Base-by-base conservation (phyloP, 2,888 invertebrate genomes). In the Mythimna ferrago region DNA sequence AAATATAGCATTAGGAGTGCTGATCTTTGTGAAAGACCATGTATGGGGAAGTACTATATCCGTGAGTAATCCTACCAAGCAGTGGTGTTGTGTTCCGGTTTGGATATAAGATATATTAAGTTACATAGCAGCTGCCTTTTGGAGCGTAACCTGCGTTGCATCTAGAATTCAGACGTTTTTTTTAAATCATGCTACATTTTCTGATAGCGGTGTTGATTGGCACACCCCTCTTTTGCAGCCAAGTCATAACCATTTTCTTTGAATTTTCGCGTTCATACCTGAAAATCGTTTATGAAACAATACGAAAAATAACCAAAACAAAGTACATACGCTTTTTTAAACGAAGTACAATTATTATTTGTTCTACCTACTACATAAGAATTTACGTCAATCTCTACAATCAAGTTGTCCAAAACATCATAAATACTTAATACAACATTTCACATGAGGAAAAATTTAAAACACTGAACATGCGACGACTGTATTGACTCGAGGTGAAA, bases 391-490 rank as follows among this genome's bases (percentile, higher is more conserved):
- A 58, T 35, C 5, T 60, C 38, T 60, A 60, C 58, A 60, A 60
- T 1, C 38, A 21, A 21, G 38, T 14, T 21, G 21, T 11, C 21
- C 6, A 16, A 53, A 65, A 21, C 53, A 64, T 51, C 32, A 32
- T n/a, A 35, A 32, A 51, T 6, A 53, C 6, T 35, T 44, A 44
- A 53, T 10, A 38, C 16, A 65, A 53, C 38, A 26, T 65, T 65
- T 38, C n/a, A 64, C 5, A 16, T 19, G 21, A 21, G 21, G 19
- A 6, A n/a, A 9, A n/a, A 19, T n/a, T 51, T 14, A 53, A 53
- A 53, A 53, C 51, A 53, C 19, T 51, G 51, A 53, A n/a, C 51
- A 53, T 53, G 51, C 51, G 51, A 53, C n/a, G n/a, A n/a, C 51
- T 19, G n/a, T 7, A n/a, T 53, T 53, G 51, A 53, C 51, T 53